A percentile compares a stretch with the other conserved stretches of the same genome.
Conservation (phyloP, 2,888 invertebrate species). For the Argyresthia goedartella region DNA sequence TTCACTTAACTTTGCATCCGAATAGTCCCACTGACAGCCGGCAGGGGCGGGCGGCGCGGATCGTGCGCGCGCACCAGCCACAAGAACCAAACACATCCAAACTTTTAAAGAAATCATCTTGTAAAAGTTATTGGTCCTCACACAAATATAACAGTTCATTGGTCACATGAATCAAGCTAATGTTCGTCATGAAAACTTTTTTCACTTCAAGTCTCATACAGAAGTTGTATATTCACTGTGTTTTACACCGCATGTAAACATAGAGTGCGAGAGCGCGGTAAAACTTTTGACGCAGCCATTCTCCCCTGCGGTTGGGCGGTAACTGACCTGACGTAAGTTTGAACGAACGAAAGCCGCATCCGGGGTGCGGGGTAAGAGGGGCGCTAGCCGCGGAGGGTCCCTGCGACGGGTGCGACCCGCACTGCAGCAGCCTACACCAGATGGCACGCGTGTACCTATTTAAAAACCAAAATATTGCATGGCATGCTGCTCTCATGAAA, state of each 20-base stretch:
- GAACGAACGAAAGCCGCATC: conserved; percentile 69
- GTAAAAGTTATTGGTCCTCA: conserved; percentile 55
- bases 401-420: conserved; percentile 56
- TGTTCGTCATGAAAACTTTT: conserved; percentile 32
- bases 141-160: conserved; percentile 58
- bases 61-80: conserved; percentile 66
- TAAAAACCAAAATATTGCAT: neutral
- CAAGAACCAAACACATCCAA: conserved; percentile 61
- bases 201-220: conserved; percentile 26
- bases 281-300: conserved; percentile 69
- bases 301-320: conserved; percentile 70
- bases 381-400: conserved; percentile 40
- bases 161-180: conserved; percentile 46
- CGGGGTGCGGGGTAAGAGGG: conserved; percentile 22
- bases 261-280: conserved; percentile 56
- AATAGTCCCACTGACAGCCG: conserved; percentile 81
- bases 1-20: conserved; percentile 68
- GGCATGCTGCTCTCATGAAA: neutral
- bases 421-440: conserved; percentile 65
- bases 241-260: conserved; percentile 64
- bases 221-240: conserved; percentile 43
- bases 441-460: conserved; percentile 66
- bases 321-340: conserved; percentile 72
- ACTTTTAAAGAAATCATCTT: conserved; percentile 67
- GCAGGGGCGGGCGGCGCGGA: conserved; percentile 73